Evolutionary conservation across 1,140 invertebrate genomes (phyloP).

Genomic region (Ridgeia piscesae): DNA sequence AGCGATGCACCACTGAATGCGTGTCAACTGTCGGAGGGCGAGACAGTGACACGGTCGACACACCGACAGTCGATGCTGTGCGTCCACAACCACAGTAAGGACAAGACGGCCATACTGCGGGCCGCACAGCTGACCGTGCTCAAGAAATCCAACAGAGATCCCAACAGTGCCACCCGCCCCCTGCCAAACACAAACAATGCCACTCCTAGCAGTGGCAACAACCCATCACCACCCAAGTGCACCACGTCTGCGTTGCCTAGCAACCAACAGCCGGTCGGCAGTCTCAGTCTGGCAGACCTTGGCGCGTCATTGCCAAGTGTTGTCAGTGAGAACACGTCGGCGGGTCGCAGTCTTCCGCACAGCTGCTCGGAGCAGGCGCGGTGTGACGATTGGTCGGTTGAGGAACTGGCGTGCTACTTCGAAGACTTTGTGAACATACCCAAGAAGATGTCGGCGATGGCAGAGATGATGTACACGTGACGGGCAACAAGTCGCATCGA

Average conservation of each 20-base stretch:
- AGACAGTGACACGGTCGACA: not conserved
- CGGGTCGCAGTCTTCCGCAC: conserved; percentile 27
- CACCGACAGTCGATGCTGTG: not conserved
- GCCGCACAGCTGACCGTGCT: not conserved
- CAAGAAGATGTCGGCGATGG: conserved; percentile 57
- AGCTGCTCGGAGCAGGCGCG: conserved; percentile 50
- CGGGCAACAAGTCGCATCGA: not conserved
- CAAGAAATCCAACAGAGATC: not conserved
- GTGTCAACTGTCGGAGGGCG: not conserved
- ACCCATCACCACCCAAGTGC: not conserved
- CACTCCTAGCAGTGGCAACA: not conserved
- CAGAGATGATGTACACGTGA: conserved; percentile 57
- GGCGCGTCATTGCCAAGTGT: not conserved
- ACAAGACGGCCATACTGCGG: not conserved
- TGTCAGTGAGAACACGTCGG: not conserved
- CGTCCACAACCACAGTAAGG: not conserved
- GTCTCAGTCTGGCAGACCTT: not conserved
- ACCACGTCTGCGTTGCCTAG: not conserved
- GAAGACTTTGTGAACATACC: conserved; percentile 55
- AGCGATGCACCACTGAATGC: not conserved
- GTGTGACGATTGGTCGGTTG: conserved; percentile 42
- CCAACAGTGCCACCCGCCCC: not conserved
- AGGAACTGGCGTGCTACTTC: conserved; percentile 55
- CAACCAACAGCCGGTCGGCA: not conserved
- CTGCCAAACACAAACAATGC: not conserved